These are phyloP conservation scores for Trypoxylon attenuatum DNA, from an alignment of 2,888 invertebrate genomes.

Conservation along the genomic window DNA sequence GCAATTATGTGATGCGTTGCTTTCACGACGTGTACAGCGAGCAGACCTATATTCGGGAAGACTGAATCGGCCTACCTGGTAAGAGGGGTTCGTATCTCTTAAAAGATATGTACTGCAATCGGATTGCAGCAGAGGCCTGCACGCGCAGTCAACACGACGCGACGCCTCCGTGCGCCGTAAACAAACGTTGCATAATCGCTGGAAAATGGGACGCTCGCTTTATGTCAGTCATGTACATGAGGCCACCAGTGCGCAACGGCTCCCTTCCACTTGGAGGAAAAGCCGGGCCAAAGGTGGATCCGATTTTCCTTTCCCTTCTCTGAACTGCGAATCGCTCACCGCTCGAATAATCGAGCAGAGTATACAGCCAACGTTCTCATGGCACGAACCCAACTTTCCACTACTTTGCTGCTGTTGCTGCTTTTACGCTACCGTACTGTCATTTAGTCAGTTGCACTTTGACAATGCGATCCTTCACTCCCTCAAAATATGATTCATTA, in stretches of 20 bases:
- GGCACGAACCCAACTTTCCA: too few species aligned
- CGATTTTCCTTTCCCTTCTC: neutral
- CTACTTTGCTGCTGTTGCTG: too few species aligned
- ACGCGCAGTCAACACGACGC: conserved; percentile 36
- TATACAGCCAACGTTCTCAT: too few species aligned
- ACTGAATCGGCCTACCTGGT: neutral
- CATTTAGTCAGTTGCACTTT: too few species aligned
- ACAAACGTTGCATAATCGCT: conserved; percentile 55
- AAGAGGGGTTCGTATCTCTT: conserved; percentile 1
- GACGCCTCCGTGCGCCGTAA: conserved; percentile 41
- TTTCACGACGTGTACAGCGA: neutral
- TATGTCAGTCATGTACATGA: conserved; percentile 17
- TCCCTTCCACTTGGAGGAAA: conserved; percentile 23
- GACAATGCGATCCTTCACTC: too few species aligned
- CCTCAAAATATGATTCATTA: too few species aligned
- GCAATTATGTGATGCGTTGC: too few species aligned
- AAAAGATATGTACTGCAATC: conserved; percentile 7
- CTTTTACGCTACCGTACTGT: too few species aligned
- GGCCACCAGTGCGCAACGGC: conserved; percentile 7
- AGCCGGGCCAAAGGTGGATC: conserved; percentile 2
- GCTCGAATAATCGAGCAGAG: neutral
- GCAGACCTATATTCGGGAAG: neutral
- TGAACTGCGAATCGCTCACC: neutral
- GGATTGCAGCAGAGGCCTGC: conserved; percentile 23
- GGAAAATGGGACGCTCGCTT: conserved; percentile 40